These are phyloP conservation scores for Drosophila elegans DNA, from an alignment of 1,140 invertebrate genomes.

Conservation along the genomic window DNA sequence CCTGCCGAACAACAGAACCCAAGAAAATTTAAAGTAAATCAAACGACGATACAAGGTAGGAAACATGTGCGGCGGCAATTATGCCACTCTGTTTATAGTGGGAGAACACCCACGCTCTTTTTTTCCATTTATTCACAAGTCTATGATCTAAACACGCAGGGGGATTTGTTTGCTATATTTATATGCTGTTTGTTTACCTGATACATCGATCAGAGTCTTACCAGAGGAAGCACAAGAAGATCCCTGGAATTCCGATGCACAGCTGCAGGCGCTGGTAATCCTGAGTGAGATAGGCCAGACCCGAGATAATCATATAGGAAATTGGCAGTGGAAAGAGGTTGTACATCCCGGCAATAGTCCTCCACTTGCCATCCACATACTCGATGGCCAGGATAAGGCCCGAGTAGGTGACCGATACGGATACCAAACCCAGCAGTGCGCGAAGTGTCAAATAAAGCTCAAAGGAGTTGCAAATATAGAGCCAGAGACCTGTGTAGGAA, in stretches of 20 bases:
- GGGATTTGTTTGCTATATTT: neutral
- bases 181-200: constrained; percentile 45
- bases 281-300: constrained; percentile 89
- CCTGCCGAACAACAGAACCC: constrained; percentile 77
- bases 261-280: constrained; percentile 91
- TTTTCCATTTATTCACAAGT: constrained; percentile 54
- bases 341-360: constrained; percentile 90
- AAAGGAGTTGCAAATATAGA: constrained; percentile 88
- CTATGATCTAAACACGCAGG: constrained; percentile 38
- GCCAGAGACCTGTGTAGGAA: constrained; percentile 85
- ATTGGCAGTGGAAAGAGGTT: constrained; percentile 90
- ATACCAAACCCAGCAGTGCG: constrained; percentile 88
- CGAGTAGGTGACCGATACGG: constrained; percentile 90
- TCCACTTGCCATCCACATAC: constrained; percentile 90
- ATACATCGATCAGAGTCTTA: constrained; percentile 79
- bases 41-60: constrained; percentile 19
- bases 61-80: constrained; percentile 45
- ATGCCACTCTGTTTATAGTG: constrained; percentile 50
- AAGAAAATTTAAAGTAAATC: neutral
- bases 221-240: constrained; percentile 88
- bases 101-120: constrained; percentile 57
- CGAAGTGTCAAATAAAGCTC: constrained; percentile 88
- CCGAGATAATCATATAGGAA: constrained; percentile 90
- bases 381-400: constrained; percentile 90
- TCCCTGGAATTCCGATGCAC: constrained; percentile 89